Evolutionary conservation across 2,797 vertebrate genomes (phyloP).

Genomic region (Apogon hyalosoma): DNA sequence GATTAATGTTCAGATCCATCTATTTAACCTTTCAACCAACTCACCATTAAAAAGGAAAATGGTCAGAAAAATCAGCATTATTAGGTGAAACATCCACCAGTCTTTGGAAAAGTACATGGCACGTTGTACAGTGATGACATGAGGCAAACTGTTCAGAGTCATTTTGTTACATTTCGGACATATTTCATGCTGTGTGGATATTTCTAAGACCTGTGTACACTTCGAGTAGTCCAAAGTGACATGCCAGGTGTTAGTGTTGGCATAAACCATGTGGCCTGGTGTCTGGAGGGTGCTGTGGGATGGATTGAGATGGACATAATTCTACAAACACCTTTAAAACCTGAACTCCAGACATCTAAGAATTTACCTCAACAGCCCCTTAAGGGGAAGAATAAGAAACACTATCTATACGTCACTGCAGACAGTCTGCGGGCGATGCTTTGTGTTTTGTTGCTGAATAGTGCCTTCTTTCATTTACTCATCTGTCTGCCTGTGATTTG

Average conservation of each 20-base stretch:
- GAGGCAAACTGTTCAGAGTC: background rate
- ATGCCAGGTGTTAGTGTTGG: constrained; percentile 21
- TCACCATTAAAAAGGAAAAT: too few relatives aligned
- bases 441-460: background rate
- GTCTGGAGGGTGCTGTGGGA: constrained; percentile 21
- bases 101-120: background rate
- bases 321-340: constrained; percentile 34
- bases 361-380: background rate
- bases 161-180: background rate
- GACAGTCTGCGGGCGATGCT: background rate
- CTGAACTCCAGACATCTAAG: background rate
- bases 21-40: too few relatives aligned
- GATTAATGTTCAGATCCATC: too few relatives aligned
- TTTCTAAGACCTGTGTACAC: background rate
- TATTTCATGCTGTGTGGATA: background rate
- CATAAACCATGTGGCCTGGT: constrained; percentile 11
- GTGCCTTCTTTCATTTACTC: background rate
- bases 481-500: background rate
- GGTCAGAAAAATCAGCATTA: too few relatives aligned
- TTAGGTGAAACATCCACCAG: too few relatives aligned
- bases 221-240: constrained; percentile 34
- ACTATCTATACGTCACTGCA: background rate
- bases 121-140: too few relatives aligned
- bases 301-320: constrained; percentile 16
- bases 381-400: background rate